These are phyloP conservation scores for Festucalex cinctus DNA, from an alignment of 2,113 vertebrate genomes.

Conservation along the genomic window DNA sequence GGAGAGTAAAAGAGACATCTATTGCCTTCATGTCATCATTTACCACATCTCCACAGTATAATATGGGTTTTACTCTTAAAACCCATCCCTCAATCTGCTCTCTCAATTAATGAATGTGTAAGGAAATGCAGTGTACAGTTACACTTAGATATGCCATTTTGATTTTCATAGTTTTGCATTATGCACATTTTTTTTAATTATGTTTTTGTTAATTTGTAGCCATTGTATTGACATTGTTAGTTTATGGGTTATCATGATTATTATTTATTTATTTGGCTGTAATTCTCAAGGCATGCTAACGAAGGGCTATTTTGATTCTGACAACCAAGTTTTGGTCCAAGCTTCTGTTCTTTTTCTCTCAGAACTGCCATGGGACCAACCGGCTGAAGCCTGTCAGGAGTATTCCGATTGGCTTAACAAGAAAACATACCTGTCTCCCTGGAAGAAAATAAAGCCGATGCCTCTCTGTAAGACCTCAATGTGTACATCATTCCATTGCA, in stretches of 20 bases:
- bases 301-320: background rate
- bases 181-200: no score
- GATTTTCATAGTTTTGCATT: no score
- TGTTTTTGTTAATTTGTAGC: background rate
- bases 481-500: background rate
- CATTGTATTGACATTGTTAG: background rate
- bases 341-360: constrained; percentile 11
- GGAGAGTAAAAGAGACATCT: no score
- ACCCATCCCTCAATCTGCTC: no score
- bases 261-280: no score
- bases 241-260: no score
- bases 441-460: constrained; percentile 91
- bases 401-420: constrained; percentile 93
- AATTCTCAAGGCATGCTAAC: background rate
- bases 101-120: no score
- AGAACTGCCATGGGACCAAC: constrained; percentile 98
- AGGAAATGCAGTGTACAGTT: no score
- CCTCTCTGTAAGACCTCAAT: constrained; percentile 60
- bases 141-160: no score
- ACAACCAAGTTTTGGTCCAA: background rate
- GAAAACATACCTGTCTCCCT: constrained; percentile 89
- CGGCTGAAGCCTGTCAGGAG: constrained; percentile 89
- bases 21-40: no score
- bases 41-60: no score
- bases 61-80: no score